Percentiles rank a stretch among this genome's conserved stretches.
These are phyloP conservation scores for Coturnix japonica DNA, from an alignment of 2,113 vertebrate species.

Conservation along the genomic window DNA sequence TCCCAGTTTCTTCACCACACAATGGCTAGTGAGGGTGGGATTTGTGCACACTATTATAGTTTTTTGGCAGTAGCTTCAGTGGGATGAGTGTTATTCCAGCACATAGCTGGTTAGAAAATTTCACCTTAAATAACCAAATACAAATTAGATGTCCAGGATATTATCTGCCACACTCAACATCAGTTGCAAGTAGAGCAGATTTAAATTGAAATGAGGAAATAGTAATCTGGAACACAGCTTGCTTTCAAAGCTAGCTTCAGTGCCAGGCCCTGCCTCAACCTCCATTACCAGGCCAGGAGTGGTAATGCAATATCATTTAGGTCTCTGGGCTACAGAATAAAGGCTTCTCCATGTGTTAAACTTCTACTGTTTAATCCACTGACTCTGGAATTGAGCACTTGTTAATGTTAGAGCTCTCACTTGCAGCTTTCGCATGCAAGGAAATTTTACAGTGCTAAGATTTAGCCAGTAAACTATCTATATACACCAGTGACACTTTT, in stretches of 20 bases:
- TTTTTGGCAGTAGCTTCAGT: conserved; percentile 13
- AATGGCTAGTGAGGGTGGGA: background rate
- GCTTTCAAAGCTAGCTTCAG: background rate
- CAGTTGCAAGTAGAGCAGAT: conserved; percentile 10
- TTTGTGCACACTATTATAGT: background rate
- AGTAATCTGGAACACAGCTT: conserved; percentile 21
- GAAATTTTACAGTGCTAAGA: background rate
- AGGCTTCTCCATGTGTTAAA: conserved; percentile 36
- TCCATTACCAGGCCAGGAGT: background rate
- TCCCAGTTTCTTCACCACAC: background rate
- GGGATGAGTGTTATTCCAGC: background rate
- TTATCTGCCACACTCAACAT: conserved; percentile 8
- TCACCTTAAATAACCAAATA: conserved; percentile 49
- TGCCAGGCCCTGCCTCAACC: conserved; percentile 37
- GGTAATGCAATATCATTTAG: background rate
- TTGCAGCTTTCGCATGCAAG: background rate
- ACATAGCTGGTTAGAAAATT: conserved; percentile 23
- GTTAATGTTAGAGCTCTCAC: background rate
- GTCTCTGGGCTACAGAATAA: conserved; percentile 27
- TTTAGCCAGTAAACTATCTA: background rate
- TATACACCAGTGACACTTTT: background rate
- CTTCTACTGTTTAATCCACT: background rate
- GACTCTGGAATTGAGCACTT: conserved; percentile 28
- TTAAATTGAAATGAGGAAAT: conserved; percentile 34
- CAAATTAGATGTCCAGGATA: conserved; percentile 24